phyloP scores from a whole-genome alignment of 37 sponge, comb jelly and placozoan genomes.

The Oscarella lobularis region DNA sequence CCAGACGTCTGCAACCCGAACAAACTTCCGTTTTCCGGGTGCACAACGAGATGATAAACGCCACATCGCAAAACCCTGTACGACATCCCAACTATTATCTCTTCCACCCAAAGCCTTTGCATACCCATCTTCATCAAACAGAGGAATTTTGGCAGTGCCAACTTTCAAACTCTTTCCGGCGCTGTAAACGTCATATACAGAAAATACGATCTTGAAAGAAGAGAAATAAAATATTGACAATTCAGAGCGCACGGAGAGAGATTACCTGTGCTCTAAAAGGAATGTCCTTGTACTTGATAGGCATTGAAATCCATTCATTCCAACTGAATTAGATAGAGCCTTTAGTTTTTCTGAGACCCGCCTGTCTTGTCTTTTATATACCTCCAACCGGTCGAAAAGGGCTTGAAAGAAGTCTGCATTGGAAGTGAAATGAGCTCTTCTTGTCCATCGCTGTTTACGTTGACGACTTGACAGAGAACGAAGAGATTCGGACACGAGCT shows the following conservation, averaged over 20 bases:
- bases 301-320: slow-evolving; percentile 82
- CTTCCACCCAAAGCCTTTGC: too few relatives aligned
- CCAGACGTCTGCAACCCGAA: too few relatives aligned
- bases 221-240: background rate
- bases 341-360: background rate
- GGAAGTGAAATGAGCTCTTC: slow-evolving; percentile 72
- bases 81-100: too few relatives aligned
- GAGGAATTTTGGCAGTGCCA: slow-evolving; percentile 64
- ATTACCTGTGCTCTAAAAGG: slow-evolving; percentile 46
- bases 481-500: slow-evolving; percentile 69
- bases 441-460: too few relatives aligned
- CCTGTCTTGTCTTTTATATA: slow-evolving; percentile 6
- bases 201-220: slow-evolving; percentile 32
- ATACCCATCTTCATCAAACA: slow-evolving; percentile 67
- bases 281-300: slow-evolving; percentile 70
- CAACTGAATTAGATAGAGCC: slow-evolving; percentile 28
- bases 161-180: slow-evolving; percentile 32
- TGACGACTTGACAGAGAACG: slow-evolving; percentile 65
- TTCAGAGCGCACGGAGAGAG: background rate
- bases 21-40: slow-evolving; percentile 39
- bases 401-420: slow-evolving; percentile 73
- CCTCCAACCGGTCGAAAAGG: slow-evolving; percentile 86
- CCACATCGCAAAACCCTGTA: slow-evolving; percentile 32
- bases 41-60: slow-evolving; percentile 67
- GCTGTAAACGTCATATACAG: slow-evolving; percentile 58